Base-by-base conservation (phyloP, 2,113 vertebrate species). In the Heloderma charlesbogerti region DNA sequence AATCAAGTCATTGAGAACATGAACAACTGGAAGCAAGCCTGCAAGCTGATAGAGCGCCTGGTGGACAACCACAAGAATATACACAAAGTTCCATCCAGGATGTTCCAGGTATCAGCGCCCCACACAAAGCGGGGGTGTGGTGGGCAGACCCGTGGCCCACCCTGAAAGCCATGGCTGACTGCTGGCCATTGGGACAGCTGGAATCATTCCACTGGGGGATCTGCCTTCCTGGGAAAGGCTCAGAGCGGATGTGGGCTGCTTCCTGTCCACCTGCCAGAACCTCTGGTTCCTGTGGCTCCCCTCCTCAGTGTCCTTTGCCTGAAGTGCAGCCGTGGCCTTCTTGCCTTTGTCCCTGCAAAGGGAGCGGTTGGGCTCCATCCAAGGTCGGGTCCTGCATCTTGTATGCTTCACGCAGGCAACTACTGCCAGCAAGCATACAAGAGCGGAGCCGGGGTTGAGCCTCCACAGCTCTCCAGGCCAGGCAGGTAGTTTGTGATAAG, bases 1-100 rank as follows among this genome's bases (percentile, higher is more conserved):
- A 92, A 93, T 45, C 74, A 93, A 10, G 18, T 95, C 3, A 51
- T 94, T 69, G 88, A 84, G 27, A 94, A 87, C 57, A 10, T 95
- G n/a, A n/a, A 77, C 20, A 81, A 95, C 69, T 91, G 93, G 94
- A 60, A 66, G 3, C 84, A 60, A 5, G 90, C 43, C 40, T 60
- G 74, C 40, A 63, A 7, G 34, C 60, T 93, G 40, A 37, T 94
- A 3, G 66, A 75, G 45, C 40, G 67, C 29, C 45, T 95, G 86
- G 93, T 87, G 48, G 80, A 90, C 10, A 91, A n/a, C 9, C 94
- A 95, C 80, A 85, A 84, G 72, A 60, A 87, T 10, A 18, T 51
- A 0, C 93, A 95, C 69, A 20, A 80, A 25, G 83, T 95, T 3
- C 85, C 84, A 0, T 15, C 71, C 3, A 20, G 13, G 25, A 90